phyloP scores from a whole-genome alignment of 1,140 invertebrate genomes.

The Palaemon carinicauda region DNA sequence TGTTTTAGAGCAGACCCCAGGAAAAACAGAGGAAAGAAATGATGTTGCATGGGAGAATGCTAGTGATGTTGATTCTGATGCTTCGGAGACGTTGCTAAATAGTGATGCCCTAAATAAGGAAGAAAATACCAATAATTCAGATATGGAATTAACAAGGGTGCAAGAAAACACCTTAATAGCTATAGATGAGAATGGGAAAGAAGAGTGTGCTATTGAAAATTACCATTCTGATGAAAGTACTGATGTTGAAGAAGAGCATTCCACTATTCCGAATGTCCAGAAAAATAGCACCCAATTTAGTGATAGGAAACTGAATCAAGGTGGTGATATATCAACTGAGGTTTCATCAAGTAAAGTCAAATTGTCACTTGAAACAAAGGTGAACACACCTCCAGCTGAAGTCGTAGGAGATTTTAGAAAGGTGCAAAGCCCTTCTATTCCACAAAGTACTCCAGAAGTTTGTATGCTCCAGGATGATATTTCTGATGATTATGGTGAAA shows the following conservation, averaged over 20 bases:
- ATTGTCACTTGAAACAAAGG: no score
- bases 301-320: no score
- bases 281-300: background rate
- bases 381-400: no score
- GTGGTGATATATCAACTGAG: no score
- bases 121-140: background rate
- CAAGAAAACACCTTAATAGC: background rate
- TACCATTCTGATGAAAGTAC: conserved; percentile 25
- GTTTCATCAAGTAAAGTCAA: no score
- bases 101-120: background rate
- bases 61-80: conserved; percentile 15
- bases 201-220: background rate
- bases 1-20: background rate
- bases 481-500: no score
- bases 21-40: background rate
- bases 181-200: background rate
- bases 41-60: no score
- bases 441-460: no score
- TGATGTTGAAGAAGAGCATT: background rate
- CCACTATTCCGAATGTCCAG: background rate
- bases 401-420: no score
- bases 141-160: background rate
- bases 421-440: no score
- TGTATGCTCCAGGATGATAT: no score
- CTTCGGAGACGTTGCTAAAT: conserved; percentile 3